Evolutionary conservation across 2,888 invertebrate genomes (phyloP).

Genomic region (Clistopyga incitator): DNA sequence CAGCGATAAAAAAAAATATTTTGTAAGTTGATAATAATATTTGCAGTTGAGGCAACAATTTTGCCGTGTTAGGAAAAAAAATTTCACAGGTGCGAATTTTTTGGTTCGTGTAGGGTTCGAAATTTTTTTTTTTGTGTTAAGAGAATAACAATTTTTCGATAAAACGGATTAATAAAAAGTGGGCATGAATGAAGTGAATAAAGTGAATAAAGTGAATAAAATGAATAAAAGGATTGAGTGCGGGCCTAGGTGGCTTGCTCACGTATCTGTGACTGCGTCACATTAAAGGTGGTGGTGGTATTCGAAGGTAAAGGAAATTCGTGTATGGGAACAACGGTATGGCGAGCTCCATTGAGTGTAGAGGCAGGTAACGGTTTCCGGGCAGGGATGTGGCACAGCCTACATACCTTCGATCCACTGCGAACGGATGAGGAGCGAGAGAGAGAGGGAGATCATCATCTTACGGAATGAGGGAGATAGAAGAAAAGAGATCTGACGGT

Average conservation of each 20-base stretch:
- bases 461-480: no score
- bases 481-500: conserved; percentile 48
- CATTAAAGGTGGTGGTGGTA: conserved; percentile 16
- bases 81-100: no score
- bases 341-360: conserved; percentile 81
- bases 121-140: not conserved
- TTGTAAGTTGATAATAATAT: no score
- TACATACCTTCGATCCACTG: conserved; percentile 80
- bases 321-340: conserved; percentile 81
- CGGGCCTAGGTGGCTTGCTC: conserved; percentile 20
- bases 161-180: not conserved
- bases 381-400: conserved; percentile 84
- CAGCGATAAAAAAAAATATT: no score
- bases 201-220: no score
- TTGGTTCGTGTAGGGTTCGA: no score
- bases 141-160: not conserved
- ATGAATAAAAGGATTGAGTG: conserved; percentile 9
- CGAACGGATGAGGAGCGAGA: conserved; percentile 57
- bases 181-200: no score
- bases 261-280: conserved; percentile 10
- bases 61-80: no score
- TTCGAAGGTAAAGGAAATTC: conserved; percentile 76
- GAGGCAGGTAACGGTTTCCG: conserved; percentile 83
- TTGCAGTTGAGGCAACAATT: no score
- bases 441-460: conserved; percentile 65